phyloP scores from a whole-genome alignment of 2,888 invertebrate species.

The Hipparchia semele region DNA sequence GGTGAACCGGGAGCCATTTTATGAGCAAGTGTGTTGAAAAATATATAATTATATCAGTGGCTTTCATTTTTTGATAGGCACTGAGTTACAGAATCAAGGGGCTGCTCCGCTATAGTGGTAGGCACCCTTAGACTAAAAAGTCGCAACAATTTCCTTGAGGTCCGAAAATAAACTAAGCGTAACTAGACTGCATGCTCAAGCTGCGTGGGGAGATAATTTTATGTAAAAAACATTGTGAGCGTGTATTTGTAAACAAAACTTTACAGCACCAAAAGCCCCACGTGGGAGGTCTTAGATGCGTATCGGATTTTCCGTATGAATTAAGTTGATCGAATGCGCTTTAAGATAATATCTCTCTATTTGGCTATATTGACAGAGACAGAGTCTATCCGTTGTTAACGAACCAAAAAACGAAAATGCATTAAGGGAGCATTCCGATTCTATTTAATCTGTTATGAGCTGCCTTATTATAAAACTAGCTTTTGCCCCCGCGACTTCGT shows the following conservation, averaged over 20 bases:
- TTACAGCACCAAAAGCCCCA: constrained; percentile 19
- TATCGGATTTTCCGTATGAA: constrained; percentile 49
- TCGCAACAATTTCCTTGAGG: neutral
- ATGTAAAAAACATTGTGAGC: neutral
- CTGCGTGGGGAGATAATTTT: neutral
- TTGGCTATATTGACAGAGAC: constrained; percentile 37
- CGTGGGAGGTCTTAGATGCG: constrained; percentile 46
- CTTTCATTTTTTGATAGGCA: too few relatives aligned
- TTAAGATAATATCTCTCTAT: constrained; percentile 40
- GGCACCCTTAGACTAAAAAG: too few relatives aligned
- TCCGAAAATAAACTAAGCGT: neutral
- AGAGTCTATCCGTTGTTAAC: constrained; percentile 17
- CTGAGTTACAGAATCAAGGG: too few relatives aligned
- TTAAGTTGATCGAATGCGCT: constrained; percentile 50
- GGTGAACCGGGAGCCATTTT: too few relatives aligned
- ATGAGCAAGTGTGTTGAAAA: too few relatives aligned
- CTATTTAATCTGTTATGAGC: constrained; percentile 4
- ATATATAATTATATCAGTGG: too few relatives aligned
- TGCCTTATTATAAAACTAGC: neutral
- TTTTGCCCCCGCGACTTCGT: too few relatives aligned
- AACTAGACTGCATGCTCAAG: neutral
- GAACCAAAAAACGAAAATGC: constrained; percentile 6
- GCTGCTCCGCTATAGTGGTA: too few relatives aligned
- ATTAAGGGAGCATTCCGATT: constrained; percentile 8
- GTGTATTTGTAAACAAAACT: constrained; percentile 13